phyloP scores from a whole-genome alignment of 2,797 vertebrate species.

The Acanthurus tractus region DNA sequence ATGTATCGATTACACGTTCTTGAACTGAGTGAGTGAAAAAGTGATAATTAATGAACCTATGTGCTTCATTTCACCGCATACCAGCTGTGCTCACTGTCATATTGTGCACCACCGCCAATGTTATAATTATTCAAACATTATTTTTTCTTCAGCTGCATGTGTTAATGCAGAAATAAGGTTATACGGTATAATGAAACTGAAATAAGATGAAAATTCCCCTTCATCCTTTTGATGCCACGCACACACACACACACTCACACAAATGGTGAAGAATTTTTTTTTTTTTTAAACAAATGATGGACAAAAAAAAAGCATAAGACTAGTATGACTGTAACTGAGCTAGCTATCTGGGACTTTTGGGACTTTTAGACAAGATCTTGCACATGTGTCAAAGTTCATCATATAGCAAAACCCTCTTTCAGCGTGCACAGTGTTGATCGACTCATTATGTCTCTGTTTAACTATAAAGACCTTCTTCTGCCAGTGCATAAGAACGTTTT shows the following conservation, averaged over 20 bases:
- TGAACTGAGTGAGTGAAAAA: slow-evolving; percentile 46
- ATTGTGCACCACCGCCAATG: slow-evolving; percentile 27
- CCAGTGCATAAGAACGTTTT: not conserved
- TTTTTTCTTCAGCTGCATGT: slow-evolving; percentile 20
- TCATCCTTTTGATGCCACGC: not conserved
- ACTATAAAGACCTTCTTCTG: not conserved
- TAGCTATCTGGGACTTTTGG: not conserved
- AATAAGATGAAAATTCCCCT: slow-evolving; percentile 6
- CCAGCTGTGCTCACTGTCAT: slow-evolving; percentile 59
- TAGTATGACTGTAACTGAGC: not conserved
- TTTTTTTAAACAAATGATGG: too few relatives aligned
- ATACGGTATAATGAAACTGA: not conserved
- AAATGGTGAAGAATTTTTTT: too few relatives aligned
- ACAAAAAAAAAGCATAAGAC: not conserved
- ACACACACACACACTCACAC: not conserved
- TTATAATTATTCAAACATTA: slow-evolving; percentile 49
- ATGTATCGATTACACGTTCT: slow-evolving; percentile 44
- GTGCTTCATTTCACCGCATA: slow-evolving; percentile 56
- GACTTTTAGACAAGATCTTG: not conserved
- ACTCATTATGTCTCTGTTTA: slow-evolving; percentile 1
- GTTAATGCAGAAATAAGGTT: not conserved
- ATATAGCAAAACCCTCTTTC: not conserved
- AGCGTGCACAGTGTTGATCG: not conserved
- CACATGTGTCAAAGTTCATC: not conserved
- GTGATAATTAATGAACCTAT: slow-evolving; percentile 60